A percentile compares a stretch with the other conserved stretches of the same genome.
Conservation (phyloP, 53 echinoderm and acorn worm genomes). For the Hippasteria phrygiana region DNA sequence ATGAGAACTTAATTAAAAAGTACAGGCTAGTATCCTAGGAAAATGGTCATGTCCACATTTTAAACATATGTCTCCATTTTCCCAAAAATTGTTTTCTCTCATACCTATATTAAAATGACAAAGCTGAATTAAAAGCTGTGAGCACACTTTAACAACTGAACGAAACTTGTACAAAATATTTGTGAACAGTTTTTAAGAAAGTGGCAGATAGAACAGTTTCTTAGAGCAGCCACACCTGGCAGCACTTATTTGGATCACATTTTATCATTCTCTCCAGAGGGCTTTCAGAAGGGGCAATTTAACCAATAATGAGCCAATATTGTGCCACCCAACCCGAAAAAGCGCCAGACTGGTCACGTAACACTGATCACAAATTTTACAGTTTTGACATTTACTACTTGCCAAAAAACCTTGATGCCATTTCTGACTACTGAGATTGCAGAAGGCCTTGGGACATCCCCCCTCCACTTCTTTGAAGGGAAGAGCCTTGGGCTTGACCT, state of each 20-base stretch:
- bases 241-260: slow-evolving; percentile 16
- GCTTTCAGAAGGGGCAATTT: not conserved
- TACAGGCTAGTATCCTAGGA: too few relatives aligned
- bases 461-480: not conserved
- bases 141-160: too few relatives aligned
- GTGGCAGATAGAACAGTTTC: too few relatives aligned
- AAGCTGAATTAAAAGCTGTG: too few relatives aligned
- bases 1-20: too few relatives aligned
- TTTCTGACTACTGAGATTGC: not conserved
- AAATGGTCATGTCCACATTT: not conserved
- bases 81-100: too few relatives aligned
- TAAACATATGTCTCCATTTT: too few relatives aligned
- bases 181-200: too few relatives aligned
- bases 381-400: slow-evolving; percentile 35
- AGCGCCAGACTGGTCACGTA: slow-evolving; percentile 9
- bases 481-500: not conserved
- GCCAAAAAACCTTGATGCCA: slow-evolving; percentile 11
- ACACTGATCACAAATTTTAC: slow-evolving; percentile 26
- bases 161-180: too few relatives aligned
- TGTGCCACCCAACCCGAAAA: slow-evolving; percentile 11
- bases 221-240: not conserved
- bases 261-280: not conserved
- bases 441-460: not conserved
- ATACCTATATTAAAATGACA: too few relatives aligned
- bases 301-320: slow-evolving; percentile 21